Conservation (phyloP, 2,113 vertebrate genomes). For the Indri indri region DNA sequence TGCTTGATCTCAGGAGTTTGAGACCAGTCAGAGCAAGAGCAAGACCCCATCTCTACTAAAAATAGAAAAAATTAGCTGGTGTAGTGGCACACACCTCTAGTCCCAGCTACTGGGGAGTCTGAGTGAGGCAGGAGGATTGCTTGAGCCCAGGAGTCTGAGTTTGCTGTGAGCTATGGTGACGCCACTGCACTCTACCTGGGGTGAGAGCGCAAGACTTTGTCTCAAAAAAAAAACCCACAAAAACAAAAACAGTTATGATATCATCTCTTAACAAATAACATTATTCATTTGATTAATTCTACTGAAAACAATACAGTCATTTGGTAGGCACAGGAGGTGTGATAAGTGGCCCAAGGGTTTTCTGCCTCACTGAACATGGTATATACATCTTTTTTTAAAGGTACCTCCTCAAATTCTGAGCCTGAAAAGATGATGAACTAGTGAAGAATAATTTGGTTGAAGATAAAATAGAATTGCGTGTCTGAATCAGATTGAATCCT, state of each 20-base stretch:
- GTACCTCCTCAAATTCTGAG: background rate
- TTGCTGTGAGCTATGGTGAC: too few species aligned
- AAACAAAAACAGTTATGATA: background rate
- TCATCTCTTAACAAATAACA: background rate
- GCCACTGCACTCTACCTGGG: too few species aligned
- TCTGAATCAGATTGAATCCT: background rate
- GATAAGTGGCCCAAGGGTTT: background rate
- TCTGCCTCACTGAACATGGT: background rate
- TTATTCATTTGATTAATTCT: background rate
- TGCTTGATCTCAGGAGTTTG: too few species aligned
- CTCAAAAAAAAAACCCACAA: too few species aligned
- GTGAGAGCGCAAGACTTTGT: too few species aligned
- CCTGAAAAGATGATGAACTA: background rate
- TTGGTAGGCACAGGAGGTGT: background rate
- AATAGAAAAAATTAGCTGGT: too few species aligned
- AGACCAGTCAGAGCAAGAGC: too few species aligned
- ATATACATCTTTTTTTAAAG: background rate
- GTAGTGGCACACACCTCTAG: too few species aligned
- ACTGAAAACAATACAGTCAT: background rate
- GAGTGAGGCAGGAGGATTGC: too few species aligned
- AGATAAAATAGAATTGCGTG: background rate
- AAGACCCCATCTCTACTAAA: too few species aligned
- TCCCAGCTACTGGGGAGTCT: too few species aligned
- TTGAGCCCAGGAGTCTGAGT: too few species aligned
- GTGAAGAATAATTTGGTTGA: background rate